These are phyloP conservation scores for Drosophila imparisetae DNA, from an alignment of 2,888 invertebrate species.

Conservation along the genomic window DNA sequence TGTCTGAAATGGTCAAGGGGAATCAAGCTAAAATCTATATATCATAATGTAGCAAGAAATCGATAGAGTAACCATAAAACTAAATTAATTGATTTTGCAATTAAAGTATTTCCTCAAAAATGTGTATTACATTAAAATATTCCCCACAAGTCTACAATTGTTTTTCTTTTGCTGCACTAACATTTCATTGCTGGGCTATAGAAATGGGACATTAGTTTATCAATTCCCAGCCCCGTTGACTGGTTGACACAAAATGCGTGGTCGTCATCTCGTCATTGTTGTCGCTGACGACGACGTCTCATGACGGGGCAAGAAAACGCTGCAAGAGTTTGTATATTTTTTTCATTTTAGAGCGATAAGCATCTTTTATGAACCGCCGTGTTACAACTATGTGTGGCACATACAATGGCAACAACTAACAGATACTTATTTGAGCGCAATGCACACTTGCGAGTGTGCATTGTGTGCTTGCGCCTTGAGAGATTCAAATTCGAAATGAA, in stretches of 20 bases:
- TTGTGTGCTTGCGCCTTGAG: constrained; percentile 15
- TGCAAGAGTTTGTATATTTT: constrained; percentile 30
- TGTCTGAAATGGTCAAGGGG: not conserved
- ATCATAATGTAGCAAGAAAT: not conserved
- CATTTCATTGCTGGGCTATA: constrained; percentile 51
- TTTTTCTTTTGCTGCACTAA: constrained; percentile 12
- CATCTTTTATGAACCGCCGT: constrained; percentile 73
- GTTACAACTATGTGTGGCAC: constrained; percentile 30
- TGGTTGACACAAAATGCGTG: constrained; percentile 77
- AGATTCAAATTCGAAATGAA: constrained; percentile 57
- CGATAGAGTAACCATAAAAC: not conserved
- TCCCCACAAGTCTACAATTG: not conserved
- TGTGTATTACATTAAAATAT: not conserved
- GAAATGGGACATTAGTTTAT: constrained; percentile 53
- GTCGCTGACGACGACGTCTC: constrained; percentile 24
- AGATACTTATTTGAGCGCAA: constrained; percentile 48
- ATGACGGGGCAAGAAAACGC: constrained; percentile 70
- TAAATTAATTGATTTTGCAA: too few relatives aligned
- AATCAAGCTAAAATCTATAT: not conserved
- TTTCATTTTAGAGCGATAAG: constrained; percentile 52
- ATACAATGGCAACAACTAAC: constrained; percentile 46
- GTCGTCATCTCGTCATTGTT: constrained; percentile 50
- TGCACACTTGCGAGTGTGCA: constrained; percentile 26
- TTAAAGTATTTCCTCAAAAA: not conserved
- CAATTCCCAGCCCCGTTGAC: constrained; percentile 50